Percentiles rank a stretch among this genome's conserved stretches.
phyloP scores from a whole-genome alignment of 2,797 vertebrate species.

The Mycteria americana region DNA sequence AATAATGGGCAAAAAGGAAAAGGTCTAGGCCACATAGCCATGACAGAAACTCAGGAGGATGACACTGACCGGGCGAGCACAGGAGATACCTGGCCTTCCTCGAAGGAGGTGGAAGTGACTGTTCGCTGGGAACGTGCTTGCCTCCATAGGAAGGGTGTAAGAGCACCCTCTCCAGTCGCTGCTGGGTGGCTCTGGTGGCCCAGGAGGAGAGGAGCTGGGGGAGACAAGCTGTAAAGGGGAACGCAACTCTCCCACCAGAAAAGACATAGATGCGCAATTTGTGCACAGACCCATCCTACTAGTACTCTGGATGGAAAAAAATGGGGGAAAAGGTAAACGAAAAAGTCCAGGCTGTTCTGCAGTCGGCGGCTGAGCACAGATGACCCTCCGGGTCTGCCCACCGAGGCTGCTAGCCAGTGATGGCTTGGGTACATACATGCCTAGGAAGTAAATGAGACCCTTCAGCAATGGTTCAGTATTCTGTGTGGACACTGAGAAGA shows the following conservation, averaged over 20 bases:
- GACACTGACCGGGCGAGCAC: not conserved
- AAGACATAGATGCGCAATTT: rapidly evolving
- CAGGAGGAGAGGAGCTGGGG: not conserved
- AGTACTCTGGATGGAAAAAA: not conserved
- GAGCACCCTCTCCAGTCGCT: not conserved
- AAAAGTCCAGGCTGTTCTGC: not conserved
- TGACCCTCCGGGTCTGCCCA: not conserved
- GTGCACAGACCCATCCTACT: not conserved
- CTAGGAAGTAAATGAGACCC: not conserved
- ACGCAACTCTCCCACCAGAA: not conserved
- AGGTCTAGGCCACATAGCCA: rapidly evolving
- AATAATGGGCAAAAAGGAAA: not conserved
- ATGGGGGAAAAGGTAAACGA: rapidly evolving
- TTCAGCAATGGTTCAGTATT: not conserved
- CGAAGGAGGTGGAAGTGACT: not conserved
- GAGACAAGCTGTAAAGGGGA: not conserved
- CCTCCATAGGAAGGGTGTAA: not conserved
- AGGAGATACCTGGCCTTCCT: not conserved
- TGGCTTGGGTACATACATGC: not conserved
- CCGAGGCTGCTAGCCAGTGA: not conserved
- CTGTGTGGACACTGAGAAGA: not conserved
- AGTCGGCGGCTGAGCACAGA: too few relatives aligned
- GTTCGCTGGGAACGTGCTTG: not conserved
- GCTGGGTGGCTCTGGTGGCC: not conserved
- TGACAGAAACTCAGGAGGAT: not conserved